phyloP scores from a whole-genome alignment of 2,797 vertebrate genomes.

The Chrysocyon brachyurus region DNA sequence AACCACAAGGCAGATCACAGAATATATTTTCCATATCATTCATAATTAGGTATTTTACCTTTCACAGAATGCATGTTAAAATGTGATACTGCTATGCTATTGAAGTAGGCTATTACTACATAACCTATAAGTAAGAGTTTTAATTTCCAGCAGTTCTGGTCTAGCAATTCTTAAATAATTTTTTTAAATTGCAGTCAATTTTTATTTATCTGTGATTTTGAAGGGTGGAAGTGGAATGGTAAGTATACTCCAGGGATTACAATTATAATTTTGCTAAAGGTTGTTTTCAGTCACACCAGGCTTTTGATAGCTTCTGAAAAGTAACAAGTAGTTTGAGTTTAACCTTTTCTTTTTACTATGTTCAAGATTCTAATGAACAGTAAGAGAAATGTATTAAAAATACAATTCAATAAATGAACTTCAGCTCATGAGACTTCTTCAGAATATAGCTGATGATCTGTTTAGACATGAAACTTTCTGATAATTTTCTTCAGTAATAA shows the following conservation, averaged over 20 bases:
- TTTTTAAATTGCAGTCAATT: neutral
- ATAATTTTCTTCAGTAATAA: slow-evolving; percentile 60
- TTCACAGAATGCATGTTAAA: neutral
- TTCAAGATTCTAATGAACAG: neutral
- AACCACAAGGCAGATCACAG: neutral
- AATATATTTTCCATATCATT: neutral
- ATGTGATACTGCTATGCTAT: neutral
- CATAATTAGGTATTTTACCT: neutral
- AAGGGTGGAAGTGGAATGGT: neutral
- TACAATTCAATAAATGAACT: slow-evolving; percentile 31
- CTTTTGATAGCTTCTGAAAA: slow-evolving; percentile 36
- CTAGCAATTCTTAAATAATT: neutral
- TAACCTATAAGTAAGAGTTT: neutral
- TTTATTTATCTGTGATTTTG: slow-evolving; percentile 36
- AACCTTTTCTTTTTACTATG: slow-evolving; percentile 49
- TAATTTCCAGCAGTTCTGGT: neutral
- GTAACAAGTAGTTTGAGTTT: slow-evolving; percentile 57
- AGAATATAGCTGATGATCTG: slow-evolving; percentile 13
- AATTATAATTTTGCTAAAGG: neutral
- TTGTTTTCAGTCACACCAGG: neutral
- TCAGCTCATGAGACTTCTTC: slow-evolving; percentile 26
- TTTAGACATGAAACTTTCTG: slow-evolving; percentile 43
- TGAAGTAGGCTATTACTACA: neutral
- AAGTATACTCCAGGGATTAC: neutral
- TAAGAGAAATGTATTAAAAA: slow-evolving; percentile 47